These are phyloP conservation scores for Incurvaria masculella DNA, from an alignment of 2,888 invertebrate species.

Conservation along the genomic window DNA sequence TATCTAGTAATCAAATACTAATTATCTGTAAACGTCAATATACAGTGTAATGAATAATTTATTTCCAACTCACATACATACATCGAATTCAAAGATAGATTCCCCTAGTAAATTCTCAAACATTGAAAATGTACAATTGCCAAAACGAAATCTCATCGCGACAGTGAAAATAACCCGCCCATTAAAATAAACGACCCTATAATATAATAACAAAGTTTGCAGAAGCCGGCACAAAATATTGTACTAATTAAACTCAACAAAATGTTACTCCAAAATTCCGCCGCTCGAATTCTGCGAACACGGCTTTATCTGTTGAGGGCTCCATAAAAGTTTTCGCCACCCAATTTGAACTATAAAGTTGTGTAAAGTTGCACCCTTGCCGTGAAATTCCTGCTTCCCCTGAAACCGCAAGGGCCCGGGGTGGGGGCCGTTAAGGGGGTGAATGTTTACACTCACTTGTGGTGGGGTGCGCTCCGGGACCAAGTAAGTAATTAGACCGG, in stretches of 20 bases:
- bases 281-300: no score
- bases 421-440: not conserved
- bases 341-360: not conserved
- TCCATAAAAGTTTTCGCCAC: not conserved
- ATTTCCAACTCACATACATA: no score
- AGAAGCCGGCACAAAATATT: not conserved
- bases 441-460: not conserved
- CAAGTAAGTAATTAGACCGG: not conserved
- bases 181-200: not conserved
- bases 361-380: not conserved
- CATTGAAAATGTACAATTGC: no score
- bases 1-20: no score
- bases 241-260: not conserved
- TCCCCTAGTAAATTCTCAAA: no score
- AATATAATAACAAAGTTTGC: not conserved
- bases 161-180: not conserved
- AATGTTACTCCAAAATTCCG: not conserved
- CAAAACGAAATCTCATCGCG: no score
- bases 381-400: not conserved
- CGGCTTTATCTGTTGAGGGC: not conserved
- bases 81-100: no score
- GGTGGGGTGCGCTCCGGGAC: not conserved
- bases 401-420: not conserved
- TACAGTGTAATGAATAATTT: no score
- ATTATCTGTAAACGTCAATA: no score